These are phyloP conservation scores for Meganola albula DNA, from an alignment of 2,888 invertebrate genomes.

Conservation along the genomic window DNA sequence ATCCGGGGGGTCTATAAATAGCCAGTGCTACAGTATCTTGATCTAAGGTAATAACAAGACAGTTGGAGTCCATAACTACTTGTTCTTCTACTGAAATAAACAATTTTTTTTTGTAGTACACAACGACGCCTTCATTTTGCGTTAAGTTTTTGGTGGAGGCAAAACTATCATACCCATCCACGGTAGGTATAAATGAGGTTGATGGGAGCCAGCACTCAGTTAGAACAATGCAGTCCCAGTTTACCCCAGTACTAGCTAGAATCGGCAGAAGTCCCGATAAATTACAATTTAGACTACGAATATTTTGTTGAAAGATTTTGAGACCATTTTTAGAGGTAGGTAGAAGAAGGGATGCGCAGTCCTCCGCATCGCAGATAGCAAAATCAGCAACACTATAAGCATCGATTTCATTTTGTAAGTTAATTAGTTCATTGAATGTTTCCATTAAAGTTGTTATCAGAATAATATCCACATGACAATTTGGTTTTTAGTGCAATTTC, in stretches of 20 bases:
- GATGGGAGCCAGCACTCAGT: constrained; percentile 2
- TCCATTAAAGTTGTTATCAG: background rate
- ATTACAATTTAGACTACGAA: no score
- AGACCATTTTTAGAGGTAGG: background rate
- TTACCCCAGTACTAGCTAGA: background rate
- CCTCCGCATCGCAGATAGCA: constrained; percentile 1
- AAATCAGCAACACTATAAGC: constrained; percentile 1
- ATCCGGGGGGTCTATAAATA: background rate
- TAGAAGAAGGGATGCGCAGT: background rate
- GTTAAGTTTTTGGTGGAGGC: background rate
- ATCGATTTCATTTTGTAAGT: constrained; percentile 3
- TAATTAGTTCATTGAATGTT: constrained; percentile 3
- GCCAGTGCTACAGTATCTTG: no score
- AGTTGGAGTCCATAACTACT: background rate
- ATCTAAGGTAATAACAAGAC: background rate
- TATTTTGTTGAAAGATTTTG: constrained; percentile 3
- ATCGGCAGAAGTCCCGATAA: constrained; percentile 2
- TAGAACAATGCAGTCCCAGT: constrained; percentile 3
- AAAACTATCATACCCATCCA: constrained; percentile 1
- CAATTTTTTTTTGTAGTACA: background rate
- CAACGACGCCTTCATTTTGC: constrained; percentile 1
- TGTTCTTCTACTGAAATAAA: background rate
- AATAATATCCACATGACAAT: no score
- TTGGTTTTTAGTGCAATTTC: no score
- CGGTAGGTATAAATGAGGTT: background rate